These are phyloP conservation scores for Neocrepidodera transversa DNA, from an alignment of 2,888 invertebrate genomes.

Conservation along the genomic window DNA sequence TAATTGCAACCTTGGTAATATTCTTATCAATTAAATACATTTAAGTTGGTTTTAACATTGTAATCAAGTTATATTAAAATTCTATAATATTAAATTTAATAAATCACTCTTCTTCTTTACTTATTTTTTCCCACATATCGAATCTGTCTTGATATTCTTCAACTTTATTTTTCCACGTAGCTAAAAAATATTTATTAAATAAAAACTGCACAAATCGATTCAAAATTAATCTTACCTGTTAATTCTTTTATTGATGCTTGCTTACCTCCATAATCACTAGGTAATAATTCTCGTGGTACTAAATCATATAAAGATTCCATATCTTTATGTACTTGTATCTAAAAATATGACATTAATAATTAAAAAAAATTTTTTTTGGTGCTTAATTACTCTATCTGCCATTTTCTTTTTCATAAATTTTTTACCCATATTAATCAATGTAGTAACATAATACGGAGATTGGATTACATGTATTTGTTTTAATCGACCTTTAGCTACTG, in stretches of 20 bases:
- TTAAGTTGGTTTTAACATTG: too few relatives aligned
- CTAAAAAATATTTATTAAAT: constrained; percentile 9
- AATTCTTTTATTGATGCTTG: constrained; percentile 11
- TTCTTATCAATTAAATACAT: too few relatives aligned
- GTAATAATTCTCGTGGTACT: constrained; percentile 3
- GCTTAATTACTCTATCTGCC: constrained; percentile 23
- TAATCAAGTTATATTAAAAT: too few relatives aligned
- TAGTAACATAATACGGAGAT: constrained; percentile 13
- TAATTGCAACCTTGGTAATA: too few relatives aligned
- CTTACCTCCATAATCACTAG: constrained; percentile 14
- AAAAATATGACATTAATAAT: constrained; percentile 4
- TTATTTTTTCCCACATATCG: constrained; percentile 6
- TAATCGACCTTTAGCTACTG: constrained; percentile 23
- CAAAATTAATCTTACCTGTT: neutral
- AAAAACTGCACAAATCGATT: neutral
- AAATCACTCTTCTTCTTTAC: neutral
- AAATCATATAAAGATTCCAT: constrained; percentile 4
- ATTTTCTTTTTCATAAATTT: constrained; percentile 26
- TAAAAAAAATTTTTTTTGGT: neutral
- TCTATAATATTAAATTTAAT: too few relatives aligned
- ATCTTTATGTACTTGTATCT: constrained; percentile 11
- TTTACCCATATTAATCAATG: constrained; percentile 16
- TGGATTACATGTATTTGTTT: constrained; percentile 22
- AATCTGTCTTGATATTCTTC: constrained; percentile 15
- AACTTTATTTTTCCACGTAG: constrained; percentile 7